Evolutionary conservation across 2,888 invertebrate genomes (phyloP).

Genomic region (Choristoneura rosaceana): DNA sequence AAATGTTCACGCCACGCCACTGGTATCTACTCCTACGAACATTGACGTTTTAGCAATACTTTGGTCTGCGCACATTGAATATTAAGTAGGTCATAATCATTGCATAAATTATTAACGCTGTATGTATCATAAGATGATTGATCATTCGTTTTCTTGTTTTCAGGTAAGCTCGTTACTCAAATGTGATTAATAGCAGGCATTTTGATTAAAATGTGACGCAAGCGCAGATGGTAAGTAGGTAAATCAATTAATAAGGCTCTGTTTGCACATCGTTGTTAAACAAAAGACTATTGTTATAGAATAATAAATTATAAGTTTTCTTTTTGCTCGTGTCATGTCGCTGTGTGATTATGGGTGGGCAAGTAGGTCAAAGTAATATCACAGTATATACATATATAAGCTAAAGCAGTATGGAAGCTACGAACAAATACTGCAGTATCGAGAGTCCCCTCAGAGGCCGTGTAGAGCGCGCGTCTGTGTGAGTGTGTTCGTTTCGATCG

Average conservation of each 20-base stretch:
- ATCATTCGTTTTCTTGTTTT: slow-evolving; percentile 46
- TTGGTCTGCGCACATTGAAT: background rate
- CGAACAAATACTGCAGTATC: no score
- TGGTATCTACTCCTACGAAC: background rate
- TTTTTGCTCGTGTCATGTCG: slow-evolving; percentile 1
- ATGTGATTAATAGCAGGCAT: slow-evolving; percentile 32
- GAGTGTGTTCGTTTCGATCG: no score
- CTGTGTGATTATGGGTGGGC: background rate
- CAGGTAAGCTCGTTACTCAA: slow-evolving; percentile 51
- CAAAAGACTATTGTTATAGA: slow-evolving; percentile 17
- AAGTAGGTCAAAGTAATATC: slow-evolving; percentile 18
- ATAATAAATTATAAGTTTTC: slow-evolving; percentile 15
- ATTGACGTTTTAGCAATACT: background rate
- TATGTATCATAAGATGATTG: slow-evolving; percentile 33
- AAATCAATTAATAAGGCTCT: slow-evolving; percentile 18
- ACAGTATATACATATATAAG: no score
- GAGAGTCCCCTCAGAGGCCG: no score
- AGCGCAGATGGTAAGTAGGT: slow-evolving; percentile 37
- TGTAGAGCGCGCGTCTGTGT: no score
- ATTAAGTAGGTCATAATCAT: slow-evolving; percentile 15
- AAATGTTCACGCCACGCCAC: no score
- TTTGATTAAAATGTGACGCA: slow-evolving; percentile 28
- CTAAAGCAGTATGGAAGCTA: no score
- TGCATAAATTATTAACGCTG: slow-evolving; percentile 35
- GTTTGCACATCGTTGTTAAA: slow-evolving; percentile 40